These are phyloP conservation scores for Chaetura pelagica DNA, from an alignment of 2,113 vertebrate genomes.

Conservation along the genomic window DNA sequence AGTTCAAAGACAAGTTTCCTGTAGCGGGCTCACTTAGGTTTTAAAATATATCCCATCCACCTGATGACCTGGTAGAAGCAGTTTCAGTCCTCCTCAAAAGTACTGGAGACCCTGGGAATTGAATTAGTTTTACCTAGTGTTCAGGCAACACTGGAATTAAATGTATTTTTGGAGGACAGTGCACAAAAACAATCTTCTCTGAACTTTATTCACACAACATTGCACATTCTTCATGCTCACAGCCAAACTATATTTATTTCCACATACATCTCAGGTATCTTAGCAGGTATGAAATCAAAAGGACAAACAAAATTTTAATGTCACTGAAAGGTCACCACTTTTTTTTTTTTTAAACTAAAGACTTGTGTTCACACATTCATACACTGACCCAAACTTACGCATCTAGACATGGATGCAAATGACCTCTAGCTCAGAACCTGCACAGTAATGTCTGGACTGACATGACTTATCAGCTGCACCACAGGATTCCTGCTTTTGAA, in stretches of 20 bases:
- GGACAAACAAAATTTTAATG: neutral
- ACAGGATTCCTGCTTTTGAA: neutral
- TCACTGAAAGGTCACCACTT: neutral
- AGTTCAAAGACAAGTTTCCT: neutral
- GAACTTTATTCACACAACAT: neutral
- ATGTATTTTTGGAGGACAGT: neutral
- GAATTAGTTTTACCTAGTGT: neutral
- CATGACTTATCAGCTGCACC: neutral
- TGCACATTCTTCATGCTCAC: neutral
- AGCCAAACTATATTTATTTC: neutral
- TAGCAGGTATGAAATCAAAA: neutral
- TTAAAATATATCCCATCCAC: neutral
- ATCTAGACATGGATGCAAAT: neutral
- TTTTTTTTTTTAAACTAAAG: neutral
- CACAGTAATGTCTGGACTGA: neutral
- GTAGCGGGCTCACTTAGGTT: neutral
- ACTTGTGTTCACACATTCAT: neutral
- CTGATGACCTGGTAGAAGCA: neutral
- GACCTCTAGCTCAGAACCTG: neutral
- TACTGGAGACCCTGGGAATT: neutral
- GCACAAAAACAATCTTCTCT: neutral
- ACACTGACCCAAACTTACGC: accelerated
- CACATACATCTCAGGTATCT: neutral
- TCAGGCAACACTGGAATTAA: neutral
- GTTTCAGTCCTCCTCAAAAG: neutral